Base-by-base conservation (phyloP, 1,140 invertebrate genomes). In the Temnothorax longispinosus region DNA sequence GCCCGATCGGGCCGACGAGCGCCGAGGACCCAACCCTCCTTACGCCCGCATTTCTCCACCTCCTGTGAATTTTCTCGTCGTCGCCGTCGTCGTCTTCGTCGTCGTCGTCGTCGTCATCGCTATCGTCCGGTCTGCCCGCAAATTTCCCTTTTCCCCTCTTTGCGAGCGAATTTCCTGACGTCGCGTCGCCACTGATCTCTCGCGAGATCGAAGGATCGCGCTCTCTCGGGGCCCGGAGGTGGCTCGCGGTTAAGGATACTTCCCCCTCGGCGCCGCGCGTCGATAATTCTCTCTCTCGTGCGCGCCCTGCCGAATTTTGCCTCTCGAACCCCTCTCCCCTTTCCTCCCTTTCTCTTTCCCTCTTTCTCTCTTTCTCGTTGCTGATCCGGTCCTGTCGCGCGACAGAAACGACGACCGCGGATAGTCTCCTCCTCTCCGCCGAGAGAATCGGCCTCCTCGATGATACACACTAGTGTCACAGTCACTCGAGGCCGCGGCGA, bases 21-120 rank as follows among this genome's bases (percentile, higher is more conserved):
- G 50, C 50, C 54, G 67, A 75, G 85, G 90, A 93, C 92, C 92
- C 92, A 92, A 93, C 91, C 92, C 92, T 93, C 90, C 87, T 93
- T 91, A 93, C 91, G 72, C 90, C 92, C 92, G 92, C 88, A 91
- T 92, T 92, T 92, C 90, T 89, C 67, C 67, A 50, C 58, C 71
- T 92, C 87, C 90, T 85, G 82, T 64, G 80, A 86, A 88, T 85
- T 90, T 75, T 76, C 82, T 6, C 38, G 64, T 67, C 35, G 62
- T 6, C 62, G 60, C 13, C 60, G 32, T 62, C 38, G 15, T 21
- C 18, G 10, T 6, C 64, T 1, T 13, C 38, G 21, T 15, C 41
- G 1, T 69, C 21, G 3, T 15, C 21, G 13, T 27, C 41, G 7
- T n/a, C 62, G 15, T 18, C 60, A 64, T 85, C 69, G 64, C 78